These are phyloP conservation scores for Rousettus madagascariensis DNA, from an alignment of 2,797 vertebrate species.

Conservation along the genomic window DNA sequence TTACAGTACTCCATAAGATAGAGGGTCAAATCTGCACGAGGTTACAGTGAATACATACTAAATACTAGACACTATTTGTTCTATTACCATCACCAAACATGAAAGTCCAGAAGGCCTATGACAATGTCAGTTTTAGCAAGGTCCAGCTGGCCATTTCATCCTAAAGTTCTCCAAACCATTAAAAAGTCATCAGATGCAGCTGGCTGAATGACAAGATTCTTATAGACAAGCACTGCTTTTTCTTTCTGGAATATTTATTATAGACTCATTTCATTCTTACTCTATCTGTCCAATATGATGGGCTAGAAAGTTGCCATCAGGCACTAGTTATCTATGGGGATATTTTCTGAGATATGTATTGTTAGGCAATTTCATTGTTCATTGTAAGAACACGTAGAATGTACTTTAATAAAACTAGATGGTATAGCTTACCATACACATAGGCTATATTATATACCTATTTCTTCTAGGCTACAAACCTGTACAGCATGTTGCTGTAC, in stretches of 20 bases:
- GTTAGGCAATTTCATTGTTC: neutral
- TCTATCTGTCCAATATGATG: neutral
- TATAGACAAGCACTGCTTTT: neutral
- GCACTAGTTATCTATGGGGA: neutral
- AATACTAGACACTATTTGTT: neutral
- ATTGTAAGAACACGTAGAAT: neutral
- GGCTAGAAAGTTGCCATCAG: neutral
- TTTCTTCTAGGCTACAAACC: neutral
- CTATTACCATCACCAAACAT: neutral
- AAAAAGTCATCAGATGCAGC: neutral
- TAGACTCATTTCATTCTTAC: neutral
- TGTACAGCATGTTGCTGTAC: neutral
- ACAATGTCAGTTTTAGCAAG: neutral
- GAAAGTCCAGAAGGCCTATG: neutral
- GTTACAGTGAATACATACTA: neutral
- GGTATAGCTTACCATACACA: neutral
- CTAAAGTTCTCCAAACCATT: neutral
- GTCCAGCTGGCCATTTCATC: neutral
- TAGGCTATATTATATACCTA: neutral
- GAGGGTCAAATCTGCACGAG: neutral
- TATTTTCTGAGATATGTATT: neutral
- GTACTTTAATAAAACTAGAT: neutral
- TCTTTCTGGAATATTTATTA: neutral
- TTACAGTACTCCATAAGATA: neutral
- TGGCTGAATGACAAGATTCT: neutral